Base-by-base conservation (phyloP, 2,113 vertebrate species). In the Galbula dea region DNA sequence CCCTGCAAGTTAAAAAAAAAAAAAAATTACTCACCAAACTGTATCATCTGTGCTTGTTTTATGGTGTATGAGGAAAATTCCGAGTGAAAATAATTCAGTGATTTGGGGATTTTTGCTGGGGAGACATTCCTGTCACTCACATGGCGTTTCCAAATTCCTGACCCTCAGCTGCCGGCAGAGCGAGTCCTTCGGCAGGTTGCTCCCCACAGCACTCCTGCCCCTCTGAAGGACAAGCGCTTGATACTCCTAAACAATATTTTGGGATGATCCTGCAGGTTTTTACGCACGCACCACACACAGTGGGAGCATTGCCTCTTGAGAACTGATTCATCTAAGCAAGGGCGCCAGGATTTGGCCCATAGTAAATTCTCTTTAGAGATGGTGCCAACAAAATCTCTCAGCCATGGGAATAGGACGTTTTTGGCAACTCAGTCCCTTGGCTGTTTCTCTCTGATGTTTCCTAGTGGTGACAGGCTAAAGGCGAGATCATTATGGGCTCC, bases 401-500 rank as follows among this genome's bases (percentile, higher is more conserved):
- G 95, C 96, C 96, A 97, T 97, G 97, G 95, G 97, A 97, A 97
- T 96, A 89, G 93, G 83, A 86, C 57, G 58, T 93, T 97, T 97
- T 91, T 97, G 97, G 97, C 96, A 96, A 84, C 55, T 39, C 57
- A 1, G 55, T 66, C 68, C 89, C 91, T 94, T 93, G 96, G 91
- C 95, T 92, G 92, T 54, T 86, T 92, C 62, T 83, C 79, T 86
- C 87, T 95, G 95, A 95, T 93, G 94, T 96, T 97, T 97, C 94
- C 87, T 95, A 85, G 95, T 91, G 96, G 97, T 93, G 94, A 97
- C 94, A 97, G 82, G 89, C 80, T 92, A 93, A 93, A 92, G 96
- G 95, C 93, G 67, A 97, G 95, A 97, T 97, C 97, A 94, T 65
- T 89, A 77, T 87, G 87, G 96, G 96, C 95, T 98, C 96, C 97